These are phyloP conservation scores for Tragelaphus oryx DNA, from an alignment of 2,797 vertebrate species.

Conservation along the genomic window DNA sequence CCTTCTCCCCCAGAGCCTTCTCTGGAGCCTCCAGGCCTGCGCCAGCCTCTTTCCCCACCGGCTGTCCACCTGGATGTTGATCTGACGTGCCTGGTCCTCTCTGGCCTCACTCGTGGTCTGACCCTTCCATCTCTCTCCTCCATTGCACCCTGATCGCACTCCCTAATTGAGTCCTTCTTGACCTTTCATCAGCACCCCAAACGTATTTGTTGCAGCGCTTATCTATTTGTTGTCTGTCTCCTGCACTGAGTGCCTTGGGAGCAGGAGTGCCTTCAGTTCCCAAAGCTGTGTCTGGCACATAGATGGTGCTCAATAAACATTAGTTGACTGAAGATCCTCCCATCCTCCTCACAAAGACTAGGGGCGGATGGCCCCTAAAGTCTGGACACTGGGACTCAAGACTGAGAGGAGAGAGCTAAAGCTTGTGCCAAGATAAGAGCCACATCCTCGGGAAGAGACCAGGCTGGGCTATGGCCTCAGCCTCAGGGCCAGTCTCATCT, in stretches of 20 bases:
- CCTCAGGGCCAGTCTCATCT: not conserved
- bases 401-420: not conserved
- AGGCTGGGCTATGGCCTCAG: not conserved
- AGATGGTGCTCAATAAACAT: not conserved
- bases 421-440: not conserved
- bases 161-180: not conserved
- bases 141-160: not conserved
- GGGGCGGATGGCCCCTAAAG: not conserved
- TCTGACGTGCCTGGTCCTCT: not conserved
- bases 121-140: not conserved
- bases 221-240: not conserved
- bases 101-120: not conserved
- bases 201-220: not conserved
- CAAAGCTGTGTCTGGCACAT: not conserved
- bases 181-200: not conserved
- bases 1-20: not conserved
- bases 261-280: not conserved
- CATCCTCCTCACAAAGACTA: not conserved
- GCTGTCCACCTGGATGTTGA: not conserved
- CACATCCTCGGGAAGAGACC: not conserved
- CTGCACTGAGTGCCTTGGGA: not conserved
- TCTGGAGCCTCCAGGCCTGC: not conserved
- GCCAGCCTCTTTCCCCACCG: not conserved
- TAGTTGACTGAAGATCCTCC: not conserved
- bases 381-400: not conserved